phyloP scores from a whole-genome alignment of 2,797 vertebrate genomes.

The Scolopax bukidnonensis region DNA sequence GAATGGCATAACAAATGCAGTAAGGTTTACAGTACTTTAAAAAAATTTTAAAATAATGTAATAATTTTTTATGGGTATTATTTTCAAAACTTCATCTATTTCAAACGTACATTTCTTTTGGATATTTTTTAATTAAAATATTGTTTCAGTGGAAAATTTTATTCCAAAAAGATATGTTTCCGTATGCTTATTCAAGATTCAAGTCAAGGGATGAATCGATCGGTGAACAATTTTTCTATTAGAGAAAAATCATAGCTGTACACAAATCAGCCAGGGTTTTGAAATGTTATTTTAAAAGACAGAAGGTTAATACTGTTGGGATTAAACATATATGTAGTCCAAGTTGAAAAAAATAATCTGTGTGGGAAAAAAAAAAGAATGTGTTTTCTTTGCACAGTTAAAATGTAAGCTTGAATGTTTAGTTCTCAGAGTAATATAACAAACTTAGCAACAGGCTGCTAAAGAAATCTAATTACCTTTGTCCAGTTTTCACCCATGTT shows the following conservation, averaged over 20 bases:
- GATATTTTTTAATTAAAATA: neutral
- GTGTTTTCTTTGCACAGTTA: neutral
- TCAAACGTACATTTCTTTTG: neutral
- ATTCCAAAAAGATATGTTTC: neutral
- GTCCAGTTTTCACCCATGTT: neutral
- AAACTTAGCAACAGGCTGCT: neutral
- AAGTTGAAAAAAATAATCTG: neutral
- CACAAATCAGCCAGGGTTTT: neutral
- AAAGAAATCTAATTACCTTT: neutral
- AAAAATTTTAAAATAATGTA: neutral
- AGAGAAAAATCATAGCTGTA: neutral
- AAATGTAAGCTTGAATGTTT: neutral
- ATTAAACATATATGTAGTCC: neutral
- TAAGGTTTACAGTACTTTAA: neutral
- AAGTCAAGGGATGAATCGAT: neutral
- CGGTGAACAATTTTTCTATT: neutral
- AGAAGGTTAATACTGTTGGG: neutral
- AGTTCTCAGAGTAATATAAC: neutral
- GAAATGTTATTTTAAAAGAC: neutral
- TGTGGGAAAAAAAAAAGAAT: neutral
- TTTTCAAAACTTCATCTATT: neutral
- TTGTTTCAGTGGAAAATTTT: neutral
- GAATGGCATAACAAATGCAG: neutral
- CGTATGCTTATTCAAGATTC: neutral
- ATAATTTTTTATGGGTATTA: neutral